Percentiles rank a stretch among this genome's conserved stretches.
These are phyloP conservation scores for Gisinianus flammeolus DNA, from an alignment of 2,888 invertebrate genomes.

Conservation along the genomic window DNA sequence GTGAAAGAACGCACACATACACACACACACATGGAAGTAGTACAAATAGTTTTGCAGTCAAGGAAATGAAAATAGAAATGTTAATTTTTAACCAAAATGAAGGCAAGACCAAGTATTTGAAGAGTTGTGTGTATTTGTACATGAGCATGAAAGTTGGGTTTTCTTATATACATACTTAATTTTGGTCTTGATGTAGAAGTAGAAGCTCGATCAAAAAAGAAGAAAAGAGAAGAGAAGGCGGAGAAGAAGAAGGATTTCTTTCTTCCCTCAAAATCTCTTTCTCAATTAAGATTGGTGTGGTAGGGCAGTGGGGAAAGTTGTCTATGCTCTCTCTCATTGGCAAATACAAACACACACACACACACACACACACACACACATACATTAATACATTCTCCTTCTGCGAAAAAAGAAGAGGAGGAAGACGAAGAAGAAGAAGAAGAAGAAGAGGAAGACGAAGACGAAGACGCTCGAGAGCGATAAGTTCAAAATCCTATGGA, in stretches of 20 bases:
- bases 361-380: neutral
- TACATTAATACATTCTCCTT: neutral
- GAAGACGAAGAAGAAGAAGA: neutral
- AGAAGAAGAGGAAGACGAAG: neutral
- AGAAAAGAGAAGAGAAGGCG: neutral
- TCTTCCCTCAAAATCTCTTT: constrained; percentile 29
- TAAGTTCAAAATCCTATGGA: too few species aligned
- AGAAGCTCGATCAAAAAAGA: too few species aligned
- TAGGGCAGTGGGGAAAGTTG: constrained; percentile 1
- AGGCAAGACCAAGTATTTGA: too few species aligned
- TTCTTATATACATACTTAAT: neutral
- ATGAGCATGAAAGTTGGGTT: neutral
- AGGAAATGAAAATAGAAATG: too few species aligned
- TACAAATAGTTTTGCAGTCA: too few species aligned
- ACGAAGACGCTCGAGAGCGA: neutral
- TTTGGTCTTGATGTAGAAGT: too few species aligned
- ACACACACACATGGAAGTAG: neutral
- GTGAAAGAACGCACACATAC: neutral
- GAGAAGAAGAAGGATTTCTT: neutral
- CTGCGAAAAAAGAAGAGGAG: neutral
- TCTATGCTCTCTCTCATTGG: neutral
- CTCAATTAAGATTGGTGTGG: constrained; percentile 31
- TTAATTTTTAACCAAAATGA: too few species aligned
- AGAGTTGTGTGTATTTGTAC: neutral
- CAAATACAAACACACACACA: neutral